Conservation (phyloP, 2,888 invertebrate genomes). For the Entomobrya proxima region DNA sequence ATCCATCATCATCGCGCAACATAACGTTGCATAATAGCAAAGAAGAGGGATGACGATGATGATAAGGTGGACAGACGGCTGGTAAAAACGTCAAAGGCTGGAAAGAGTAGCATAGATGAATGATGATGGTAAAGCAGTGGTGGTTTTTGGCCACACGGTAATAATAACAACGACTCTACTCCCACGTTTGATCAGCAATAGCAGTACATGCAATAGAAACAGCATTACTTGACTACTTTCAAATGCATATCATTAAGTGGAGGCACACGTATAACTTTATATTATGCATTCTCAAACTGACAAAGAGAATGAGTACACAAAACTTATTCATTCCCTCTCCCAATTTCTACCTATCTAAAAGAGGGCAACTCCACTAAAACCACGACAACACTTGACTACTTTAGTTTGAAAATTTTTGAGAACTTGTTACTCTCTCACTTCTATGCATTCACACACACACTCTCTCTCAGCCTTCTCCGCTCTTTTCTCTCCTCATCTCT, state of each 20-base stretch:
- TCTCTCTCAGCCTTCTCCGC: background rate
- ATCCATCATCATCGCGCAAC: background rate
- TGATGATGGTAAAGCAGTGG: conserved; percentile 24
- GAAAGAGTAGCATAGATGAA: conserved; percentile 8
- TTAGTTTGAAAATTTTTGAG: conserved; percentile 37
- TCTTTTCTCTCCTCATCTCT: background rate
- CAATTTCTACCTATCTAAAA: background rate
- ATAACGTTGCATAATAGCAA: background rate
- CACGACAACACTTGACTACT: conserved; percentile 41
- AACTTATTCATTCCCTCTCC: background rate
- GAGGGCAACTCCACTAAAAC: conserved; percentile 16
- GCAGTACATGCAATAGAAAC: background rate
- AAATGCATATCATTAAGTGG: too few species aligned
- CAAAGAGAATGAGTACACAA: background rate
- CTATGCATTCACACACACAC: background rate
- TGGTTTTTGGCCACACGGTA: conserved; percentile 32
- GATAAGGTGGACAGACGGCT: conserved; percentile 40
- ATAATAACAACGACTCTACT: background rate
- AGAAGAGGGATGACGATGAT: background rate
- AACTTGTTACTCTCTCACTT: conserved; percentile 32
- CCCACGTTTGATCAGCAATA: background rate
- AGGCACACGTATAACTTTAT: too few species aligned
- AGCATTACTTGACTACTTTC: background rate
- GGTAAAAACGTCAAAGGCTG: conserved; percentile 35
- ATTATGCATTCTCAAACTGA: background rate